phyloP scores from a whole-genome alignment of 92 coral and sea anemone species.

The Virgularia gustaviana region DNA sequence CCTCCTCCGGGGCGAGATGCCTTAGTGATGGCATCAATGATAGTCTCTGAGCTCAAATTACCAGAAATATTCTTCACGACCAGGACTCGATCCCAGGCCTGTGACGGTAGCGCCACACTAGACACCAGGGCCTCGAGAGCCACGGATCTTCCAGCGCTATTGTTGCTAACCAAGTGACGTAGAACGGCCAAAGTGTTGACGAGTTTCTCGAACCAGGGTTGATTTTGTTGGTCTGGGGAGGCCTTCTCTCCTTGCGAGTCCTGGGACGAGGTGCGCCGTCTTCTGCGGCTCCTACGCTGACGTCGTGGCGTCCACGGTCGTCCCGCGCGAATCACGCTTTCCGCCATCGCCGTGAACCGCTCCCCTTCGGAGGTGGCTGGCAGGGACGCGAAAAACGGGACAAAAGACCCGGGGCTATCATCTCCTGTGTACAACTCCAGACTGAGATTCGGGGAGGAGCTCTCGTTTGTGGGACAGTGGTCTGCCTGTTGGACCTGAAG shows the following conservation, averaged over 20 bases:
- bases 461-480: neutral
- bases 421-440: constrained; percentile 11
- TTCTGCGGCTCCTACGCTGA: constrained; percentile 49
- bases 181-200: constrained; percentile 59
- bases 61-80: constrained; percentile 77
- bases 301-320: constrained; percentile 47
- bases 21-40: constrained; percentile 64
- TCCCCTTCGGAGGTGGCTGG: neutral
- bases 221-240: constrained; percentile 28
- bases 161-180: constrained; percentile 63
- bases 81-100: constrained; percentile 73
- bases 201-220: constrained; percentile 93
- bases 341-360: neutral
- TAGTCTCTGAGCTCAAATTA: constrained; percentile 62
- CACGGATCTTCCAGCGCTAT: constrained; percentile 49
- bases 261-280: constrained; percentile 5
- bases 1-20: constrained; percentile 91
- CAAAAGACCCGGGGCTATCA: constrained; percentile 15
- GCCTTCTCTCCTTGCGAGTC: neutral
- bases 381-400: constrained; percentile 26
- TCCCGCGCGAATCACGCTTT: neutral
- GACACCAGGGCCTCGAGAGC: constrained; percentile 65
- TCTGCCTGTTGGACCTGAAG: constrained; percentile 4
- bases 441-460: constrained; percentile 6
- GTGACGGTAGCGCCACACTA: constrained; percentile 62